Conservation (phyloP, 2,888 invertebrate genomes). For the Napeogenes inachia region DNA sequence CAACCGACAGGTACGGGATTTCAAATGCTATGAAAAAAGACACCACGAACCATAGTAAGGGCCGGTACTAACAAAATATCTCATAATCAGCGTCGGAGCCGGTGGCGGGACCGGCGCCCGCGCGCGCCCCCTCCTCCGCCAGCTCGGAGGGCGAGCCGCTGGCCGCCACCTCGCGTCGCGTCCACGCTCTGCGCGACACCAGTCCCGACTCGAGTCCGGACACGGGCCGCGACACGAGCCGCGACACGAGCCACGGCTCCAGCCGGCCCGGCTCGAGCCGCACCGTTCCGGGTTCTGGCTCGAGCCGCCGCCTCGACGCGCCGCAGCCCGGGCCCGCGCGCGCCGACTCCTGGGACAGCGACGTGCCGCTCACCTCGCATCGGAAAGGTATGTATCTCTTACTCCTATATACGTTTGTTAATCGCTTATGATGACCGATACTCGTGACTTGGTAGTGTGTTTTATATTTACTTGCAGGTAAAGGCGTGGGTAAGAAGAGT, state of each 20-base stretch:
- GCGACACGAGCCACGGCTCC: constrained; percentile 33
- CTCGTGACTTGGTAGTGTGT: background rate
- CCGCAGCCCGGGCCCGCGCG: constrained; percentile 25
- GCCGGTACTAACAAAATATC: too few species aligned
- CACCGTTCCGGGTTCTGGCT: constrained; percentile 51
- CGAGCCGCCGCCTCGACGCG: constrained; percentile 47
- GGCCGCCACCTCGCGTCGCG: constrained; percentile 49
- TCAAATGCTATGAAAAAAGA: too few species aligned
- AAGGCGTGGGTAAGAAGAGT: constrained; percentile 70
- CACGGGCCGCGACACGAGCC: constrained; percentile 42
- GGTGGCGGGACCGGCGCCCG: constrained; percentile 17
- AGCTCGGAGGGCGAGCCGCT: constrained; percentile 53
- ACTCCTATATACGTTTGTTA: background rate
- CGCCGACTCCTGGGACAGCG: constrained; percentile 59
- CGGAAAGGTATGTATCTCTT: constrained; percentile 43
- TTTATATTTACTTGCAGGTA: constrained; percentile 47
- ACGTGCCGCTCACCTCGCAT: constrained; percentile 54
- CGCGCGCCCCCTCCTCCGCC: constrained; percentile 18
- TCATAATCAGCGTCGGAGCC: constrained; percentile 12
- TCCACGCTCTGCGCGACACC: constrained; percentile 37
- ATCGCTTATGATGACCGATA: background rate
- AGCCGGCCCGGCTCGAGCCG: constrained; percentile 41
- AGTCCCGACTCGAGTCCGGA: constrained; percentile 38
- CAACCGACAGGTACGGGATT: background rate
- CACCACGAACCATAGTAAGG: too few species aligned